Evolutionary conservation across 2,113 vertebrate species (phyloP).

Genomic region (Leuciscus idus): DNA sequence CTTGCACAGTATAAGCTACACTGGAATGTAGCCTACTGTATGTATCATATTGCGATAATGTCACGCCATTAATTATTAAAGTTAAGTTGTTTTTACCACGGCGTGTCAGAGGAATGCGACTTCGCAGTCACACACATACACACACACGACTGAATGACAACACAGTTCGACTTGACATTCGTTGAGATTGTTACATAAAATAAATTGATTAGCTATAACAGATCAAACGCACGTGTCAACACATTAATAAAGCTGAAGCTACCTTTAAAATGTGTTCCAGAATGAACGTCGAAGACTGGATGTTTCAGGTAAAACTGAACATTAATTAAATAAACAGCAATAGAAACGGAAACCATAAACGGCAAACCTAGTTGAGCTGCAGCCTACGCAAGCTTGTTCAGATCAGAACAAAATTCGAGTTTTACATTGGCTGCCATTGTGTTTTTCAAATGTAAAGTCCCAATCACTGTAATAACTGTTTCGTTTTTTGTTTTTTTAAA

Average conservation of each 20-base stretch:
- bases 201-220: background rate
- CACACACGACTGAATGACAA: background rate
- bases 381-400: background rate
- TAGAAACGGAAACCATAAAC: background rate
- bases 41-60: background rate
- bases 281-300: background rate
- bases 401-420: background rate
- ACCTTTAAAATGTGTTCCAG: background rate
- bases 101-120: too few species aligned
- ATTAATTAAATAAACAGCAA: background rate
- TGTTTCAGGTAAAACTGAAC: background rate
- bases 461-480: background rate
- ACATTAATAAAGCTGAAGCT: background rate
- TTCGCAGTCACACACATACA: too few species aligned
- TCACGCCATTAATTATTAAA: background rate
- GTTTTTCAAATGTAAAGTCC: conserved; percentile 16
- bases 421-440: background rate
- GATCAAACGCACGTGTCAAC: background rate
- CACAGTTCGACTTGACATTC: background rate
- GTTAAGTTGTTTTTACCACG: too few species aligned
- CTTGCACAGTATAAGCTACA: background rate
- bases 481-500: background rate
- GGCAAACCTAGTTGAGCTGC: background rate
- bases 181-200: background rate
- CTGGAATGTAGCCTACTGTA: background rate